Conservation (phyloP, 2,797 vertebrate species). For the Hypotaenidia philippensis region DNA sequence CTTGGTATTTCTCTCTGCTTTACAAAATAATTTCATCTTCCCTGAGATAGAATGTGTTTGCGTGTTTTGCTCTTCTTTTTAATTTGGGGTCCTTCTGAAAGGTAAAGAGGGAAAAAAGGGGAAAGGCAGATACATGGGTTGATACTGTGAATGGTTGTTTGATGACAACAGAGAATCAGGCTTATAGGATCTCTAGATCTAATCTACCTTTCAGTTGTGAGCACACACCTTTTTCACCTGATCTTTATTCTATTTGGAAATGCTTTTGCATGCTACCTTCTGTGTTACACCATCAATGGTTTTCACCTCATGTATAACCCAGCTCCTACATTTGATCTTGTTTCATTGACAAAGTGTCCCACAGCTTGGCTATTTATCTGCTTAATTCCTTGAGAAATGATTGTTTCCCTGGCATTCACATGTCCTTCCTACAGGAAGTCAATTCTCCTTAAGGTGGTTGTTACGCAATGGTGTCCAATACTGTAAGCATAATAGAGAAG, state of each 20-base stretch:
- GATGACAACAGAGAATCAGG: background rate
- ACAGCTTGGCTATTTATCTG: background rate
- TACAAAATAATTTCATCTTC: background rate
- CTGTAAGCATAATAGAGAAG: background rate
- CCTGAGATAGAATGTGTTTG: background rate
- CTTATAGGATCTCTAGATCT: background rate
- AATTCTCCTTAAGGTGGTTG: background rate
- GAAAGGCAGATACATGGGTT: background rate
- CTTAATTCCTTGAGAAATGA: background rate
- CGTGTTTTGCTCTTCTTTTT: background rate
- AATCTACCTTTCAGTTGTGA: background rate
- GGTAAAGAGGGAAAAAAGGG: fast-evolving
- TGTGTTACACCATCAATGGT: background rate
- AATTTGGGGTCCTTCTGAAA: background rate
- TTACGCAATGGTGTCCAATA: background rate
- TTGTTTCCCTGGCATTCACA: background rate
- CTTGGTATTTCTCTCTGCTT: background rate
- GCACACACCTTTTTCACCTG: background rate
- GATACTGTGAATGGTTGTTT: background rate
- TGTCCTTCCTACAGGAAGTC: background rate
- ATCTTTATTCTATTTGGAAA: background rate
- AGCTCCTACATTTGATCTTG: background rate
- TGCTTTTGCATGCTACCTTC: background rate
- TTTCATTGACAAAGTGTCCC: background rate
- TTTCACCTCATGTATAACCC: background rate